Evolutionary conservation across 2,113 vertebrate species (phyloP).

Genomic region (Callionymus lyra): DNA sequence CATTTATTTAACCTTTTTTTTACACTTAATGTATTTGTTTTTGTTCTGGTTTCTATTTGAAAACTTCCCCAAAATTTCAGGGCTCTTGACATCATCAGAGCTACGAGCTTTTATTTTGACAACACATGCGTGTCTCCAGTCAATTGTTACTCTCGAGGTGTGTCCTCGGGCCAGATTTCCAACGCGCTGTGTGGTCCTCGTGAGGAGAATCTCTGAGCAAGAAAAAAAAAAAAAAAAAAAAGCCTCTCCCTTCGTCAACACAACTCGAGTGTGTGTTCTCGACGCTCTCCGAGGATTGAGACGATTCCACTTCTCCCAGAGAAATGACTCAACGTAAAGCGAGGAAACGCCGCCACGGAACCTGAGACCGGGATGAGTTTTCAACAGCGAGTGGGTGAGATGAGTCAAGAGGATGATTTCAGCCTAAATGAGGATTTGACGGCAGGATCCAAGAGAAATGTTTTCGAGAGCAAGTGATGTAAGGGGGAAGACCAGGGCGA

Average conservation of each 20-base stretch:
- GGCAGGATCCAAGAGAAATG: too few relatives aligned
- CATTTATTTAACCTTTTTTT: too few relatives aligned
- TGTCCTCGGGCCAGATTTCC: slow-evolving; percentile 57
- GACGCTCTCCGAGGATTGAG: slow-evolving; percentile 42
- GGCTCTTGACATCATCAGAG: background rate
- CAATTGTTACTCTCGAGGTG: slow-evolving; percentile 47
- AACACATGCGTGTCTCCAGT: slow-evolving; percentile 1
- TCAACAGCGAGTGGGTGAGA: slow-evolving; percentile 7
- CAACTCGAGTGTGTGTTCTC: slow-evolving; percentile 40
- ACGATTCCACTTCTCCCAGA: slow-evolving; percentile 45
- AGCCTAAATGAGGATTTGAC: slow-evolving; percentile 36
- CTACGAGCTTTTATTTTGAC: slow-evolving; percentile 41
- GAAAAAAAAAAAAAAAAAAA: slow-evolving; percentile 50
- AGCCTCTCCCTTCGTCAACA: slow-evolving; percentile 74
- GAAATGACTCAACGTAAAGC: slow-evolving; percentile 53
- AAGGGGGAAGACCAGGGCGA: slow-evolving; percentile 33
- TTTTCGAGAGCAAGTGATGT: slow-evolving; percentile 13
- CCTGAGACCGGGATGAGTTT: slow-evolving; percentile 1
- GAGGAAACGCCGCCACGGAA: slow-evolving; percentile 5
- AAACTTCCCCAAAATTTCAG: too few relatives aligned
- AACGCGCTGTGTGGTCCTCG: slow-evolving; percentile 68
- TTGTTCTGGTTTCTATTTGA: too few relatives aligned
- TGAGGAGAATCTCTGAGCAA: too few relatives aligned
- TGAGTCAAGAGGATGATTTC: background rate
- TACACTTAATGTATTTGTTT: too few relatives aligned